Evolutionary conservation across 2,888 invertebrate genomes (phyloP).

Genomic region (Anticlea derivata): DNA sequence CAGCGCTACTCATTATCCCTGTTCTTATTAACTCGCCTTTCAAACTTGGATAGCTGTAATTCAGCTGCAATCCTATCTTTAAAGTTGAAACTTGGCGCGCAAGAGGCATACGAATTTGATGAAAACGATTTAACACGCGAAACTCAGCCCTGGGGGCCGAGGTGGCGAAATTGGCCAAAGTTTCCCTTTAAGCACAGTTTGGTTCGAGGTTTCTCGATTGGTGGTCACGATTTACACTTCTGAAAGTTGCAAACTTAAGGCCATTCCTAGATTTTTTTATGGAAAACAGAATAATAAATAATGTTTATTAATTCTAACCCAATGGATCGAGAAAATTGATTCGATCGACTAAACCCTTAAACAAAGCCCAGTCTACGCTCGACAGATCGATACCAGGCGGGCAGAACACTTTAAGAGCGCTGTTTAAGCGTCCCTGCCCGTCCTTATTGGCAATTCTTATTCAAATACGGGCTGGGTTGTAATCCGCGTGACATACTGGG

Average conservation of each 20-base stretch:
- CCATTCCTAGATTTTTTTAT: neutral
- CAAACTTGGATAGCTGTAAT: slow-evolving; percentile 33
- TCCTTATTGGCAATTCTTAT: slow-evolving; percentile 79
- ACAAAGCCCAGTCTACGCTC: slow-evolving; percentile 43
- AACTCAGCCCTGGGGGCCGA: slow-evolving; percentile 8
- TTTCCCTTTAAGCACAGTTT: slow-evolving; percentile 18
- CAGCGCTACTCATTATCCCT: slow-evolving; percentile 18
- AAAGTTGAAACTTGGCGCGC: slow-evolving; percentile 18
- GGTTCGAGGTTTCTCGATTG: slow-evolving; percentile 14
- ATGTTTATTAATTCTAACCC: neutral
- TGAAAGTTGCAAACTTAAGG: neutral
- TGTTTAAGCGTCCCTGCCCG: slow-evolving; percentile 55
- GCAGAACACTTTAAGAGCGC: slow-evolving; percentile 59
- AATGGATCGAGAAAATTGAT: slow-evolving; percentile 7
- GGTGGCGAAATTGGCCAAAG: slow-evolving; percentile 17
- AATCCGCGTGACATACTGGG: slow-evolving; percentile 77
- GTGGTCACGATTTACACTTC: slow-evolving; percentile 16
- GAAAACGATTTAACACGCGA: slow-evolving; percentile 9
- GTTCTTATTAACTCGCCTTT: slow-evolving; percentile 33
- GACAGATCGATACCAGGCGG: slow-evolving; percentile 65
- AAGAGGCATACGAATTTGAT: slow-evolving; percentile 27
- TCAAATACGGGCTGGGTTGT: slow-evolving; percentile 73
- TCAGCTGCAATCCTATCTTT: slow-evolving; percentile 34
- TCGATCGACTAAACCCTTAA: slow-evolving; percentile 25
- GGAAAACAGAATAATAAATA: too few relatives aligned